Percentiles rank a stretch among this genome's conserved stretches.
phyloP scores from a whole-genome alignment of 2,113 vertebrate genomes.

The Bubo blakistoni region DNA sequence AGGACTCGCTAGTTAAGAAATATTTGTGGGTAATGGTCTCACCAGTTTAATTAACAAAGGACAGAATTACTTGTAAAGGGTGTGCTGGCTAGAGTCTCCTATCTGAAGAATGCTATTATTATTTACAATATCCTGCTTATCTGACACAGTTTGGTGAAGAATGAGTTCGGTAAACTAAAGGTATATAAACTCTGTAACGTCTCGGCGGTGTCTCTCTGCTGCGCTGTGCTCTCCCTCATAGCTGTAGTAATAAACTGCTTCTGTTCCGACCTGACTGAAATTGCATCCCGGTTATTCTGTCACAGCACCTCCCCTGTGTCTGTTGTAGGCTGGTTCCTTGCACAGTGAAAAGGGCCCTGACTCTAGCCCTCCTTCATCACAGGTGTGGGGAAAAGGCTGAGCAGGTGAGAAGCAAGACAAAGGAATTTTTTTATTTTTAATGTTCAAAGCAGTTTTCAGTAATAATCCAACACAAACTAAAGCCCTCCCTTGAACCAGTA shows the following conservation, averaged over 20 bases:
- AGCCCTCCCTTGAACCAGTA: background rate
- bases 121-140: background rate
- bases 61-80: background rate
- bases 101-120: background rate
- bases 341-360: too few relatives aligned
- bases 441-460: background rate
- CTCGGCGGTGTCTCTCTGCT: background rate
- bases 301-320: background rate
- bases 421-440: background rate
- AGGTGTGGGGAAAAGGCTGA: background rate
- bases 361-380: background rate
- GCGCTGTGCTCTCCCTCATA: background rate
- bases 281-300: rapidly evolving
- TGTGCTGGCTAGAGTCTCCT: background rate
- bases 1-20: background rate
- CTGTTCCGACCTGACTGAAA: background rate
- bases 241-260: background rate
- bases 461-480: background rate
- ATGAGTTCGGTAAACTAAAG: background rate
- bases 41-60: background rate
- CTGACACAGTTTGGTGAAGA: background rate
- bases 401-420: background rate
- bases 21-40: background rate
- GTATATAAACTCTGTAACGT: background rate
- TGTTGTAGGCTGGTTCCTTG: background rate